These are phyloP conservation scores for Vulpes ferrilata DNA, from an alignment of 2,113 vertebrate species.

Conservation along the genomic window DNA sequence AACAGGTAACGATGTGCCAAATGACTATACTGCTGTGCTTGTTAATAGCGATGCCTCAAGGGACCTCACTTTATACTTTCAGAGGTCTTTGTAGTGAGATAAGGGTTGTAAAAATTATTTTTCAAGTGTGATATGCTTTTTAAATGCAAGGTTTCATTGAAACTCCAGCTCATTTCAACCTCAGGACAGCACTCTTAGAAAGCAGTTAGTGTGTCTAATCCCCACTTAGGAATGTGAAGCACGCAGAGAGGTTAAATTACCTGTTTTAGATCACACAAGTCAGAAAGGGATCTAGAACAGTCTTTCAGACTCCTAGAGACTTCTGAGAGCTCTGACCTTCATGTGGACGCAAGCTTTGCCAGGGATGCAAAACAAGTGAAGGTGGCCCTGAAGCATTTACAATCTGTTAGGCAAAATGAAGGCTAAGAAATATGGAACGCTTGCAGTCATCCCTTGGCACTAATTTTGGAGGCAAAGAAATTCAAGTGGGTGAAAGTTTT, in stretches of 20 bases:
- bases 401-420: slow-evolving; percentile 41
- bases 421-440: slow-evolving; percentile 26
- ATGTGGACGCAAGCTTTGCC: background rate
- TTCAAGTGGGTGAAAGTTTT: slow-evolving; percentile 73
- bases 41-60: slow-evolving; percentile 45
- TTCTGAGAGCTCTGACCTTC: slow-evolving; percentile 23
- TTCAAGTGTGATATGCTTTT: slow-evolving; percentile 13
- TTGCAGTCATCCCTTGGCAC: slow-evolving; percentile 42
- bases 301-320: background rate
- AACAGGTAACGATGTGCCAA: slow-evolving; percentile 23
- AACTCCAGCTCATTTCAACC: background rate
- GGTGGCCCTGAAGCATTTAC: background rate
- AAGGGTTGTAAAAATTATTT: slow-evolving; percentile 28
- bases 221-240: background rate
- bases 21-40: slow-evolving; percentile 52
- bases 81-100: slow-evolving; percentile 70
- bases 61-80: slow-evolving; percentile 69
- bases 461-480: slow-evolving; percentile 73
- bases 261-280: background rate
- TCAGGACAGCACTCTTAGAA: background rate
- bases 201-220: background rate
- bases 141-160: background rate
- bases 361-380: background rate
- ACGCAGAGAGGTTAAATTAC: background rate
- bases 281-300: slow-evolving; percentile 24